Evolutionary conservation across 2,888 invertebrate genomes (phyloP), one percentile per base, ranked within the genome.

Genomic region (Augochlorella aurata): DNA sequence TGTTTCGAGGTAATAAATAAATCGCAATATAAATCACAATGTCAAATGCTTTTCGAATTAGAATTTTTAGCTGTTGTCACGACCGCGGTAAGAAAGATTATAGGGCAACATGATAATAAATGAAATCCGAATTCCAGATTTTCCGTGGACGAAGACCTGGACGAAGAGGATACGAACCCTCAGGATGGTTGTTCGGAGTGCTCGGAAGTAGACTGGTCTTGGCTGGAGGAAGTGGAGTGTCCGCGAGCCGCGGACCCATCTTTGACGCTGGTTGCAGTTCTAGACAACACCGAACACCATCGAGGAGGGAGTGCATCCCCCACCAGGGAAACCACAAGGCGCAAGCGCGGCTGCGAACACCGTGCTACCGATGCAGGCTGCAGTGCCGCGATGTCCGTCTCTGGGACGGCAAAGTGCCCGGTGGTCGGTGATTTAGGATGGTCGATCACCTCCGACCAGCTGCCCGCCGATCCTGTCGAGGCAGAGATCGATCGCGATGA

Each of bases 371-470:
- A 89, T 73, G 82, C 88, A 84, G 88, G 85, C 85, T 88, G 82
- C 92, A 93, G 93, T 93, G 91, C 90, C 90, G 93, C 92, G 91
- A 93, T 93, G 93, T 91, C 92, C 90, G 93, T 91, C 91, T 90
- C 89, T 88, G 90, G 86, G 91, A 90, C 92, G 91, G 92, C 87
- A 83, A 92, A 92, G 90, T 89, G 90, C 84, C 82, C 87, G 82
- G 85, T 70, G 71, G 75, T 68, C 58, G 71, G 24, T 66, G 82
- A 65, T 58, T 74, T 82, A 52, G 84, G 81, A 73, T 88, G 82
- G 87, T 50, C 81, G 58, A 49, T 76, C 18, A 61, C 61, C 63
- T 45, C 79, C 66, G 86, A 81, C 50, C 70, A 76, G 29, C 67
- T 71, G 24, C 47, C 68, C 9, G 58, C 67, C n/a, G 78, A 74